phyloP scores from a whole-genome alignment of 2,888 invertebrate genomes.

The Anarsia innoxiella region DNA sequence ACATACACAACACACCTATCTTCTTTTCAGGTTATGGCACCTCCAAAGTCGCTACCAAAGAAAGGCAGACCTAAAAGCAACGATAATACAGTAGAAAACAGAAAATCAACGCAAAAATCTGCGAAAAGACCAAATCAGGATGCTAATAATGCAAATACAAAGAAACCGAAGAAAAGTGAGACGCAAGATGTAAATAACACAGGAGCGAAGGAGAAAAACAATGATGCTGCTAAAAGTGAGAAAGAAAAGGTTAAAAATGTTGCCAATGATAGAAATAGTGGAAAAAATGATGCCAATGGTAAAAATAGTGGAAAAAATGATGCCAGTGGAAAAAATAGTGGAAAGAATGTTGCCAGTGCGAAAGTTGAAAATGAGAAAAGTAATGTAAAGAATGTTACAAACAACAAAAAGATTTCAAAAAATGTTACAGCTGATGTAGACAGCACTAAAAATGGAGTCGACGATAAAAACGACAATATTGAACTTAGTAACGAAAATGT shows the following conservation, averaged over 20 bases:
- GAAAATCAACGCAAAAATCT: neutral
- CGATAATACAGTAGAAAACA: neutral
- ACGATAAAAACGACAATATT: no score
- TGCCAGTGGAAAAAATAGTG: slow-evolving; percentile 13
- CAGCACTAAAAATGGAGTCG: slow-evolving; percentile 8
- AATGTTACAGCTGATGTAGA: slow-evolving; percentile 11
- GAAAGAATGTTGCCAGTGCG: slow-evolving; percentile 7
- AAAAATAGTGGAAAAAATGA: slow-evolving; percentile 1
- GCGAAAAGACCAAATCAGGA: neutral
- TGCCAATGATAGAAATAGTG: slow-evolving; percentile 15
- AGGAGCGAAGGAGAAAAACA: neutral
- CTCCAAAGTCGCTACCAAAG: slow-evolving; percentile 50
- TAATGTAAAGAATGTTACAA: slow-evolving; percentile 6
- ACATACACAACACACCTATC: neutral
- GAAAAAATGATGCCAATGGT: neutral
- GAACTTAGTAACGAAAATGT: no score
- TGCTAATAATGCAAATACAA: neutral
- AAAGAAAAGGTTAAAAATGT: slow-evolving; percentile 8
- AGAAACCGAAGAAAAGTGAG: slow-evolving; percentile 2
- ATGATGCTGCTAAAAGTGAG: neutral
- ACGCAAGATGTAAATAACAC: slow-evolving; percentile 1
- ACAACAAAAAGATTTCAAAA: slow-evolving; percentile 10
- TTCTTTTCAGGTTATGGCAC: slow-evolving; percentile 39
- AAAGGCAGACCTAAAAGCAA: slow-evolving; percentile 35
- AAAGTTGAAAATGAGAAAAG: slow-evolving; percentile 14